Conservation (phyloP, 2,888 invertebrate species). For the Orthosia cruda region DNA sequence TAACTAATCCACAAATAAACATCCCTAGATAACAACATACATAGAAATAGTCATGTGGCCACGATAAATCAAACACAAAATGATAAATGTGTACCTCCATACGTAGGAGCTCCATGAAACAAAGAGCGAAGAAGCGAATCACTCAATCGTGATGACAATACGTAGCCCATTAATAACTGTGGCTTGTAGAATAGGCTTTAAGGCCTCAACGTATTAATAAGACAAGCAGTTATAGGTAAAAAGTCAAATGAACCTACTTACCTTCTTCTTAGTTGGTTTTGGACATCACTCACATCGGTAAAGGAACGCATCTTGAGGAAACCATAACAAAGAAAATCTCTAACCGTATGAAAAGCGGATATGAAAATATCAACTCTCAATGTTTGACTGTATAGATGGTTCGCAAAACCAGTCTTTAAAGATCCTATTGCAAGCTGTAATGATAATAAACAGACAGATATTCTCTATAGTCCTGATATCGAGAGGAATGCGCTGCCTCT, state of each 20-base stretch:
- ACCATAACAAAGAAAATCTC: too few species aligned
- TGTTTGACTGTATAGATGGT: too few species aligned
- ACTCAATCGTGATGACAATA: conserved; percentile 58
- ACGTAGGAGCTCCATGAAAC: conserved; percentile 46
- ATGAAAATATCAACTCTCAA: too few species aligned
- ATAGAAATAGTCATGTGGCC: conserved; percentile 15
- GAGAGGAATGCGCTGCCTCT: too few species aligned
- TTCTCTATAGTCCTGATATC: too few species aligned
- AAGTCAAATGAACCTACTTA: background rate
- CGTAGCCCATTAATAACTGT: conserved; percentile 58
- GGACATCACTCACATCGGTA: background rate
- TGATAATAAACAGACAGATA: too few species aligned
- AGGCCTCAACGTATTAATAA: conserved; percentile 32
- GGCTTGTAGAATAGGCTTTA: background rate
- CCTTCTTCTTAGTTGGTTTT: too few species aligned
- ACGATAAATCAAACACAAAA: conserved; percentile 58
- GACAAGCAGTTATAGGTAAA: conserved; percentile 24
- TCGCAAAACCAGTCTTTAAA: too few species aligned
- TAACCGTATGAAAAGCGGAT: too few species aligned
- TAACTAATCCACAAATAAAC: background rate
- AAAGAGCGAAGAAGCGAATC: conserved; percentile 56
- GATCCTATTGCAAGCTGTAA: too few species aligned
- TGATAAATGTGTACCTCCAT: conserved; percentile 51
- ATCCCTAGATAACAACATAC: conserved; percentile 12
- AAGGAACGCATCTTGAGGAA: too few species aligned